phyloP scores from a whole-genome alignment of 2,113 vertebrate species.

The Shinisaurus crocodilurus region DNA sequence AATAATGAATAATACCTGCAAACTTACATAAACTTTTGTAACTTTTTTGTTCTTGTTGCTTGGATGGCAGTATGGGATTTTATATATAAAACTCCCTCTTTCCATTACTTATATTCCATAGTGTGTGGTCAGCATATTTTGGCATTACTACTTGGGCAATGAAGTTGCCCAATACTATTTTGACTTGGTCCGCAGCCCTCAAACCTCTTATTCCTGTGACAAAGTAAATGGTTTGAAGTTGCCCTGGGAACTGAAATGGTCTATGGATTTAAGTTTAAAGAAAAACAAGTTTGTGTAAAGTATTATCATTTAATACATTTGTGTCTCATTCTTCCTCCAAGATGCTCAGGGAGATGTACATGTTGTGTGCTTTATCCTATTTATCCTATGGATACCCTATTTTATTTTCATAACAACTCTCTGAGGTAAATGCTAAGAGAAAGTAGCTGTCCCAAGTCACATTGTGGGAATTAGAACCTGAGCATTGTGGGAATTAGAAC shows the following conservation, averaged over 20 bases:
- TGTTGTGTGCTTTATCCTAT: not conserved
- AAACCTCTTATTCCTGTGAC: not conserved
- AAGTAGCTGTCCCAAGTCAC: not conserved
- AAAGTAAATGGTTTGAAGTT: not conserved
- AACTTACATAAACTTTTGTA: conserved; percentile 1
- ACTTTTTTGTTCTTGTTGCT: not conserved
- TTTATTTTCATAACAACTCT: too few relatives aligned
- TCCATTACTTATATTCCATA: conserved; percentile 13
- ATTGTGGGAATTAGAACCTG: too few relatives aligned
- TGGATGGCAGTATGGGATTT: conserved; percentile 9
- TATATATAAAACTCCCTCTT: not conserved
- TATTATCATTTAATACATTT: not conserved
- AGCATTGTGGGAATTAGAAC: not conserved
- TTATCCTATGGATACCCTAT: too few relatives aligned
- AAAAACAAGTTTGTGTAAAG: not conserved
- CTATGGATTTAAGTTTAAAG: not conserved
- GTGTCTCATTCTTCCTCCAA: not conserved
- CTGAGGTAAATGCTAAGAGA: not conserved
- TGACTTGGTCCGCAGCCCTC: not conserved
- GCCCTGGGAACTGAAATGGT: not conserved
- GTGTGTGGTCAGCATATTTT: not conserved
- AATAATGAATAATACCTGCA: conserved; percentile 32
- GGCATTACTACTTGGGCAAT: not conserved
- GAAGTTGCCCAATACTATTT: conserved; percentile 27
- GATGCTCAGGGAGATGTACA: not conserved